A percentile compares a stretch with the other conserved stretches of the same genome.
Evolutionary conservation across 2,797 vertebrate genomes (phyloP).

Genomic region (Gobionotothen gibberifrons): DNA sequence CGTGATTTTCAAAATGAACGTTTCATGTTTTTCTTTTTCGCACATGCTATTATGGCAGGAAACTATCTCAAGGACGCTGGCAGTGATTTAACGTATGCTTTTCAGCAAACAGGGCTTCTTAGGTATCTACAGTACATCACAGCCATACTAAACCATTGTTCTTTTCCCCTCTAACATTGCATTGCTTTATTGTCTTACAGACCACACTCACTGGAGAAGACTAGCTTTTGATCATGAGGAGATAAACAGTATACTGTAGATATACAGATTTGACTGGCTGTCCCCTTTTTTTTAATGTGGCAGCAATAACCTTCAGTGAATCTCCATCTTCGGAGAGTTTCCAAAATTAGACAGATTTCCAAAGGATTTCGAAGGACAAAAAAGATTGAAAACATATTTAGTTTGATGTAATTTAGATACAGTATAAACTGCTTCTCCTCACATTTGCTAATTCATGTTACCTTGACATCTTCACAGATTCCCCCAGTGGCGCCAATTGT

Average conservation of each 20-base stretch:
- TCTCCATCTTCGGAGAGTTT: slow-evolving; percentile 18
- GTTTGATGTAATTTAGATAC: slow-evolving; percentile 13
- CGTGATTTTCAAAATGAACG: slow-evolving; percentile 70
- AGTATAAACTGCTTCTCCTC: slow-evolving; percentile 7
- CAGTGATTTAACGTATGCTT: slow-evolving; percentile 37
- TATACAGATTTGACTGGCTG: slow-evolving; percentile 27
- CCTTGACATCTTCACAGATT: slow-evolving; percentile 40
- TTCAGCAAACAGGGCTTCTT: slow-evolving; percentile 38
- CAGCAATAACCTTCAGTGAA: slow-evolving; percentile 7
- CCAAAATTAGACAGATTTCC: slow-evolving; percentile 16
- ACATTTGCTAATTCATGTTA: slow-evolving; percentile 11
- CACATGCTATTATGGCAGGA: slow-evolving; percentile 71
- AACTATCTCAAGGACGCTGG: slow-evolving; percentile 74
- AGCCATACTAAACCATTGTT: slow-evolving; percentile 41
- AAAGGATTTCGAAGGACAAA: background rate
- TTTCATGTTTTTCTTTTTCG: slow-evolving; percentile 71
- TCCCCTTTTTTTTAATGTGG: background rate
- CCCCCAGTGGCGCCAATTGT: slow-evolving; percentile 36
- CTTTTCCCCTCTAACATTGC: slow-evolving; percentile 29
- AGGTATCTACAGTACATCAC: slow-evolving; percentile 42
- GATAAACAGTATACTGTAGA: background rate
- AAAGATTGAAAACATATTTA: slow-evolving; percentile 1
- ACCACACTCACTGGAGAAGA: slow-evolving; percentile 29
- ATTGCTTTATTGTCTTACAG: slow-evolving; percentile 30
- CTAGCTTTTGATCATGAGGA: slow-evolving; percentile 35